phyloP scores from a whole-genome alignment of 2,888 invertebrate genomes.

The Nymphalis c-album region DNA sequence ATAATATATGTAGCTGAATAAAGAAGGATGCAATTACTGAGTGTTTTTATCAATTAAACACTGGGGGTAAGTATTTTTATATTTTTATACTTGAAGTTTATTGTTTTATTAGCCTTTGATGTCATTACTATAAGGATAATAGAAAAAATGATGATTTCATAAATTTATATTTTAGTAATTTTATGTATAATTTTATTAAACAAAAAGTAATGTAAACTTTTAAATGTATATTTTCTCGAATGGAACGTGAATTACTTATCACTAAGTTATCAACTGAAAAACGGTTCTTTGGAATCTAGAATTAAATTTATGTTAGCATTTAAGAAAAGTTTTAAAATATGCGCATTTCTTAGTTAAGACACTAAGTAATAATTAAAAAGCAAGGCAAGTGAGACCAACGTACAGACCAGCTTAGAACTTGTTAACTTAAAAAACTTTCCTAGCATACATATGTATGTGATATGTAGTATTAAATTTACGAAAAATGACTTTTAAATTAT shows the following conservation, averaged over 20 bases:
- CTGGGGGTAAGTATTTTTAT: conserved; percentile 1
- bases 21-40: neutral
- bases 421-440: neutral
- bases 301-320: neutral
- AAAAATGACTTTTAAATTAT: no score
- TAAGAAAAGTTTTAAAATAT: neutral
- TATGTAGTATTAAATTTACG: neutral
- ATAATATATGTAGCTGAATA: neutral
- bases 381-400: neutral
- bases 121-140: no score
- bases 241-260: no score
- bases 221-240: no score
- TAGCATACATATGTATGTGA: neutral
- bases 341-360: neutral
- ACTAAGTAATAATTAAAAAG: neutral
- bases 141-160: no score
- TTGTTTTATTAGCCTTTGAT: no score
- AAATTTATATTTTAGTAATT: no score
- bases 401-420: conserved; percentile 1
- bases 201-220: no score
- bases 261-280: no score
- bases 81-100: neutral
- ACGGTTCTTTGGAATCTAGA: neutral
- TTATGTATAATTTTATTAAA: no score
- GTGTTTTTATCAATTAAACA: neutral